Percentiles rank a stretch among this genome's conserved stretches.
These are phyloP conservation scores for Oreocharis arfaki DNA, from an alignment of 2,113 vertebrate species.

Conservation along the genomic window DNA sequence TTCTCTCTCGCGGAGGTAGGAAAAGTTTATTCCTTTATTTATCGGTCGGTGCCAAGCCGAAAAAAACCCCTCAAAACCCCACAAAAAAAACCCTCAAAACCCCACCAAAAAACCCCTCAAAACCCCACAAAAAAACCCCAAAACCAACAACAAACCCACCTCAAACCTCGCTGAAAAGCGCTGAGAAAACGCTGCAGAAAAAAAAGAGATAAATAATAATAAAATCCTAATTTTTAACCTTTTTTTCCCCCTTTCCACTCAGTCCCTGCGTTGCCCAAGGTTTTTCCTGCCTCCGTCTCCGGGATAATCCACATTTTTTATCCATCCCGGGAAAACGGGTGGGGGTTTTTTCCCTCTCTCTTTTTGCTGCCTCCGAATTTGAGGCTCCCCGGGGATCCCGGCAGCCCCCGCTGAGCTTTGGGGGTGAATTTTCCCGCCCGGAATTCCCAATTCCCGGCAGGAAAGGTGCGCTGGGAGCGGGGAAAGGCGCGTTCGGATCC, in stretches of 20 bases:
- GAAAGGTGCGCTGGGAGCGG: neutral
- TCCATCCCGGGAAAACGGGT: neutral
- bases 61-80: neutral
- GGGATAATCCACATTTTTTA: neutral
- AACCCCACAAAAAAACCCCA: neutral
- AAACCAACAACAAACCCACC: neutral
- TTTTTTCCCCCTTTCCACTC: neutral
- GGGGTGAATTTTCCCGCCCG: rapidly evolving
- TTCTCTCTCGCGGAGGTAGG: rapidly evolving
- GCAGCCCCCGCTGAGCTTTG: neutral
- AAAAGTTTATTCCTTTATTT: neutral
- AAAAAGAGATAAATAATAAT: neutral
- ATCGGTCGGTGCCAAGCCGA: rapidly evolving
- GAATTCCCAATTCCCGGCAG: neutral
- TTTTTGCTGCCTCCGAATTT: neutral
- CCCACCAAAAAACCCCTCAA: neutral
- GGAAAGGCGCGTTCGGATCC: neutral
- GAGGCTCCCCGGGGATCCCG: neutral
- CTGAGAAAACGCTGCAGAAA: neutral
- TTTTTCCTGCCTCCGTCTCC: neutral
- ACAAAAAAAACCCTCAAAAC: neutral
- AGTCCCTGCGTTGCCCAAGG: neutral
- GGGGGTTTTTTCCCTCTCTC: neutral
- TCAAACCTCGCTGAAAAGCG: neutral
- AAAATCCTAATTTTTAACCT: neutral